Percentiles rank a stretch among this genome's conserved stretches.
phyloP scores from a whole-genome alignment of 2,113 vertebrate genomes.

The Actenoides lindsayi region DNA sequence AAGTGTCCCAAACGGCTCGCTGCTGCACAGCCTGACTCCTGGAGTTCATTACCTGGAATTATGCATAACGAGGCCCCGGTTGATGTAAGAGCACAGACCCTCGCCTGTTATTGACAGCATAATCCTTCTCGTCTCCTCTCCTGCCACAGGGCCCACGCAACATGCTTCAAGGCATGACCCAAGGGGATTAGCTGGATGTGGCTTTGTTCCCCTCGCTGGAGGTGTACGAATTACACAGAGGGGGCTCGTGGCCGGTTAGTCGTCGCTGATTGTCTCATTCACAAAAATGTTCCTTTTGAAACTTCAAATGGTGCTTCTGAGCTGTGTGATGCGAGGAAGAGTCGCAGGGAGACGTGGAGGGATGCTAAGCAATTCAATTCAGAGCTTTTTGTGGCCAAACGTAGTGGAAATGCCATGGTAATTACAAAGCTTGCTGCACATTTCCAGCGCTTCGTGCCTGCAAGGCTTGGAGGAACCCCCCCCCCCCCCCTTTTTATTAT shows the following conservation, averaged over 20 bases:
- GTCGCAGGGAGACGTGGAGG: not conserved
- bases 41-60: not conserved
- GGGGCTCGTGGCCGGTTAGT: not conserved
- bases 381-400: not conserved
- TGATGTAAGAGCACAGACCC: not conserved
- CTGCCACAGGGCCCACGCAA: not conserved
- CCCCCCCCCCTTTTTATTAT: not conserved
- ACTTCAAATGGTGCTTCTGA: not conserved
- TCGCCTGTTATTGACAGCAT: not conserved
- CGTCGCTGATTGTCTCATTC: not conserved
- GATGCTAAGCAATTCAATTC: not conserved
- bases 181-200: not conserved
- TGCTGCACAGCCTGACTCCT: not conserved
- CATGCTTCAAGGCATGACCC: not conserved
- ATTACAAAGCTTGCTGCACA: not conserved
- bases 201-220: not conserved
- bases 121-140: not conserved
- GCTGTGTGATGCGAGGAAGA: not conserved
- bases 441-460: not conserved
- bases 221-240: not conserved
- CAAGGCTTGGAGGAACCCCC: not conserved
- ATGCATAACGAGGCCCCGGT: rapidly evolving
- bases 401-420: not conserved
- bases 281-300: constrained; percentile 3
- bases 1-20: not conserved